Percentiles rank a stretch among this genome's conserved stretches.
These are phyloP conservation scores for Achatina immaculata DNA, from an alignment of 1,140 invertebrate species.

Conservation along the genomic window DNA sequence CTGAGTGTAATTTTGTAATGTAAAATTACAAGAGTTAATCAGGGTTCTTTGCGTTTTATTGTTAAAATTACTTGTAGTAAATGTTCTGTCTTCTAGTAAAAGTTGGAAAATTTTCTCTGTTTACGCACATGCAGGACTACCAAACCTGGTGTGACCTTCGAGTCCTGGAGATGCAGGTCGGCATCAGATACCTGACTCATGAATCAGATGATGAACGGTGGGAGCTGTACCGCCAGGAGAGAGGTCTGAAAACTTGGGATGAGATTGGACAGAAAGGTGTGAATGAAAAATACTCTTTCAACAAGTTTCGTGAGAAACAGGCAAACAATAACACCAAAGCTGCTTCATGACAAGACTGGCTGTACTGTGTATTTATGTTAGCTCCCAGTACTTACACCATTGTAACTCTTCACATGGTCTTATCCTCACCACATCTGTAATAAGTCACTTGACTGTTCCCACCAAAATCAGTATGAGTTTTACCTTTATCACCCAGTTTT, in stretches of 20 bases:
- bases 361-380: neutral
- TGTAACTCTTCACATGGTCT: neutral
- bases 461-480: no score
- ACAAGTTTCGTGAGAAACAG: slow-evolving; percentile 59
- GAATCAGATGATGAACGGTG: slow-evolving; percentile 95
- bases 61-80: no score
- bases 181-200: slow-evolving; percentile 91
- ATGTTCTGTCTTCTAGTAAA: no score
- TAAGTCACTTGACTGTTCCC: no score
- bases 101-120: neutral
- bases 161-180: slow-evolving; percentile 86
- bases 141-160: slow-evolving; percentile 95
- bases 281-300: slow-evolving; percentile 68
- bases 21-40: no score
- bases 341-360: slow-evolving; percentile 23
- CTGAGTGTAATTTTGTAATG: no score
- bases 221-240: slow-evolving; percentile 76
- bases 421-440: no score
- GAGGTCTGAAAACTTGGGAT: slow-evolving; percentile 66
- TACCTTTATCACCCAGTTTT: no score
- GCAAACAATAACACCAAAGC: slow-evolving; percentile 37
- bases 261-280: slow-evolving; percentile 66
- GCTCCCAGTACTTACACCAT: no score
- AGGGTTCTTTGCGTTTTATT: no score
- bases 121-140: slow-evolving; percentile 80